A percentile compares a stretch with the other conserved stretches of the same genome.
These are phyloP conservation scores for Salvelinus sp. DNA, from an alignment of 2,113 vertebrate species.

Conservation along the genomic window DNA sequence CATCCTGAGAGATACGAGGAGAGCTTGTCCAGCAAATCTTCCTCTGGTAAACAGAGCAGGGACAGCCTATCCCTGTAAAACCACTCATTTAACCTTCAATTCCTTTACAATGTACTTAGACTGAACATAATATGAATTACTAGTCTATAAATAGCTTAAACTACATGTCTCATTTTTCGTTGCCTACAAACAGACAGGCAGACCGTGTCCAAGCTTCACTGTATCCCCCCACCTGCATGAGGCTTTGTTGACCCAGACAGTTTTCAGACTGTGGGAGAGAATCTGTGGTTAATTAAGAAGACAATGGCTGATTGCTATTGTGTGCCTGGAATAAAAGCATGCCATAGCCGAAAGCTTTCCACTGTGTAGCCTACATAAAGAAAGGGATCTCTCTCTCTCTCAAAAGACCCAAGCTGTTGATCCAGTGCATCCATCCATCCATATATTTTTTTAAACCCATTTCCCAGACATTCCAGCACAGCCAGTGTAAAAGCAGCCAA, in stretches of 20 bases:
- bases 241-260: slow-evolving; percentile 23
- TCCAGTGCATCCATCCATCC: slow-evolving; percentile 58
- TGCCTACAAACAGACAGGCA: background rate
- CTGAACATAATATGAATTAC: background rate
- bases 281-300: slow-evolving; percentile 43
- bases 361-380: background rate
- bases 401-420: slow-evolving; percentile 47
- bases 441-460: slow-evolving; percentile 38
- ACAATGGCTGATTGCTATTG: slow-evolving; percentile 62
- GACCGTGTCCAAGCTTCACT: background rate
- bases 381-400: slow-evolving; percentile 39
- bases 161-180: background rate
- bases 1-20: slow-evolving; percentile 56
- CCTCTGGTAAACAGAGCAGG: slow-evolving; percentile 16
- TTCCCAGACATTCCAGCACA: slow-evolving; percentile 68
- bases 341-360: background rate
- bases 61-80: background rate
- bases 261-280: slow-evolving; percentile 59
- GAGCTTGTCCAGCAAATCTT: slow-evolving; percentile 46
- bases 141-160: background rate
- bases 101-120: background rate
- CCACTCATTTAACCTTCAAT: background rate
- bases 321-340: slow-evolving; percentile 47
- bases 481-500: slow-evolving; percentile 35
- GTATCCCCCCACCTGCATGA: background rate